Percentiles rank a stretch among this genome's conserved stretches.
Conservation (phyloP, 2,113 vertebrate genomes). For the Scomber japonicus region DNA sequence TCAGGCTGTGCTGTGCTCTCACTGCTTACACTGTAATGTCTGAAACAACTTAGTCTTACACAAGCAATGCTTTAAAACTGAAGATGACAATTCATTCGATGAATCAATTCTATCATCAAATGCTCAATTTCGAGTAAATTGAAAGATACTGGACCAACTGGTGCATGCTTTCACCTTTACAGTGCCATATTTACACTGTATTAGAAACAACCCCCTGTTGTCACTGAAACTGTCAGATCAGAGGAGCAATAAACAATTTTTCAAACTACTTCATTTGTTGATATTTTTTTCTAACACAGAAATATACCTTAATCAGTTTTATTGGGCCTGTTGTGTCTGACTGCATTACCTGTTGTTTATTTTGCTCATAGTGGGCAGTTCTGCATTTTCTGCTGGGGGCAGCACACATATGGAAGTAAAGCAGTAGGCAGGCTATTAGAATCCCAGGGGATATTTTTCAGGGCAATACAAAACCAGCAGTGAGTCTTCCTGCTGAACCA, state of each 20-base stretch:
- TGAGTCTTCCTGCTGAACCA: constrained; percentile 34
- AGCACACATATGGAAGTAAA: constrained; percentile 56
- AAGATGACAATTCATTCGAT: constrained; percentile 29
- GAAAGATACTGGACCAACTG: neutral
- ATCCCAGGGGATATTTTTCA: constrained; percentile 49
- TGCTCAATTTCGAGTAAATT: neutral
- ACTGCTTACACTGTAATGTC: constrained; percentile 50
- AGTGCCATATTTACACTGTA: neutral
- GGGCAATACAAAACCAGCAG: constrained; percentile 42
- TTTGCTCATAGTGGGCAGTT: constrained; percentile 38
- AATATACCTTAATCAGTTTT: constrained; percentile 41
- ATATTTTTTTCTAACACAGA: constrained; percentile 17
- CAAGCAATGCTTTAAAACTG: constrained; percentile 30
- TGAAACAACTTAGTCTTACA: constrained; percentile 40
- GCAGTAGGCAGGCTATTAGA: constrained; percentile 59
- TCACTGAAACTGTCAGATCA: neutral
- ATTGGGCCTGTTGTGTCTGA: constrained; percentile 48
- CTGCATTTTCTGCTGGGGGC: constrained; percentile 36
- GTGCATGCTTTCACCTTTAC: neutral
- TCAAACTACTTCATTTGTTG: neutral
- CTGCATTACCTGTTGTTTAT: constrained; percentile 39
- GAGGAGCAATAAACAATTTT: neutral
- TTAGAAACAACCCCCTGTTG: neutral
- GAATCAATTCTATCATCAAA: neutral
- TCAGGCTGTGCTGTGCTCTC: constrained; percentile 19